phyloP scores from a whole-genome alignment of 2,797 vertebrate genomes.

The Malurus splendens region DNA sequence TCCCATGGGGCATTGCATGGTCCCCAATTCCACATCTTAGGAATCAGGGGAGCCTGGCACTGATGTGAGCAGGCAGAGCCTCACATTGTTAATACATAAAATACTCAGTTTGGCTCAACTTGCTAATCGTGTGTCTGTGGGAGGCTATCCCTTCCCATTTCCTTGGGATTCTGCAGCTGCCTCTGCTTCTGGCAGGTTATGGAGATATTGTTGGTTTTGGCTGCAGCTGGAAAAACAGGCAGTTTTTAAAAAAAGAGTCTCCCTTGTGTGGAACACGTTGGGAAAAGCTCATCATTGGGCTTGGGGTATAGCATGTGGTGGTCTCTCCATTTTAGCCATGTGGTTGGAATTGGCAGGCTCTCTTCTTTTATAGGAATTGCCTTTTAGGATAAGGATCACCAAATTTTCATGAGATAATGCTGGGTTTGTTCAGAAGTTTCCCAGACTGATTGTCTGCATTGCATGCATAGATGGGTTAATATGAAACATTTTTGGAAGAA shows the following conservation, averaged over 20 bases:
- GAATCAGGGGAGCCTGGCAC: not conserved
- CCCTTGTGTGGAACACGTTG: not conserved
- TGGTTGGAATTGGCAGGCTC: not conserved
- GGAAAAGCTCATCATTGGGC: not conserved
- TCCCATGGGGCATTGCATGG: rapidly evolving
- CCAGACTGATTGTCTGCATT: rapidly evolving
- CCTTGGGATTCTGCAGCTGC: not conserved
- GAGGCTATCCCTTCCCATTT: not conserved
- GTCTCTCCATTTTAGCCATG: rapidly evolving
- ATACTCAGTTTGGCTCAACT: not conserved
- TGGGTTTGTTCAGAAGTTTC: not conserved
- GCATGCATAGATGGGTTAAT: not conserved
- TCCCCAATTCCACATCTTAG: not conserved
- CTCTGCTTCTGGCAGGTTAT: not conserved
- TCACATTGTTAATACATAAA: not conserved
- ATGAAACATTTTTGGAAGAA: not conserved
- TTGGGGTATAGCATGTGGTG: not conserved
- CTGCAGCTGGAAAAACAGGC: not conserved
- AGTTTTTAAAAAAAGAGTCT: not conserved
- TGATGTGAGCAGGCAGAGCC: not conserved
- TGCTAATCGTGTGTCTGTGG: not conserved
- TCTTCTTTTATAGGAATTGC: not conserved
- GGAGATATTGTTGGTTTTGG: not conserved
- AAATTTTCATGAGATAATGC: not conserved
- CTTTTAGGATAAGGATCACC: not conserved